Evolutionary conservation across 2,113 vertebrate species (phyloP), one percentile per base, ranked within the genome.

Genomic region (Cettia cetti): DNA sequence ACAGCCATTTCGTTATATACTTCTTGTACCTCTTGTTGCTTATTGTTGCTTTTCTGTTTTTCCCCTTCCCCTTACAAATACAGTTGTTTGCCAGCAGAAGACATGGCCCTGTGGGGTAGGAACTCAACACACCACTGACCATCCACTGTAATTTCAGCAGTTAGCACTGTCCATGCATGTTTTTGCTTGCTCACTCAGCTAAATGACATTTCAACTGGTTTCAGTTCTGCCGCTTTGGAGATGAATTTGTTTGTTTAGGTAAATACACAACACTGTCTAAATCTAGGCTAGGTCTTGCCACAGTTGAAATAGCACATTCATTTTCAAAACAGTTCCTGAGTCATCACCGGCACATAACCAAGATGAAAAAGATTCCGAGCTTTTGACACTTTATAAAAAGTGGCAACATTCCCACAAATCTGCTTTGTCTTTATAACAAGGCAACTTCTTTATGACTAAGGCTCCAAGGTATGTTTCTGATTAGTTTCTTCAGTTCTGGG

Each of bases 351-450:
- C 64, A 77, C 19, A 47, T 33, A 81, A 94, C 23, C 63, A 89
- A 87, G 91, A 69, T 13, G 14, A 42, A 53, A 53, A 52, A 15
- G 28, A 57, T 9, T 15, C 42, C 45, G 44, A 89, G n/a, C 49
- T 94, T 92, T 83, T 8, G 4, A 81, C 33, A 89, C 37, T 60
- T 83, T 81, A 40, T 83, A 90, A 47, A 85, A 93, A 59, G 77
- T 39, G 60, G 53, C 65, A 95, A 80, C 47, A 68, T 91, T 94
- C 61, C 77, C 77, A 92, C 65, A 84, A 84, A 92, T 89, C 83
- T 91, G 61, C 60, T 88, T 94, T 86, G 63, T 86, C 77, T 71
- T 84, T 70, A 54, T 71, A 96, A 86, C 42, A 95, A 91, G 92
- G 69, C 30, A 86, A 81, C 26, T 66, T 77, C n/a, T 93, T 80